These are phyloP conservation scores for Onychostruthus taczanowskii DNA, from an alignment of 2,113 vertebrate species.

Conservation along the genomic window DNA sequence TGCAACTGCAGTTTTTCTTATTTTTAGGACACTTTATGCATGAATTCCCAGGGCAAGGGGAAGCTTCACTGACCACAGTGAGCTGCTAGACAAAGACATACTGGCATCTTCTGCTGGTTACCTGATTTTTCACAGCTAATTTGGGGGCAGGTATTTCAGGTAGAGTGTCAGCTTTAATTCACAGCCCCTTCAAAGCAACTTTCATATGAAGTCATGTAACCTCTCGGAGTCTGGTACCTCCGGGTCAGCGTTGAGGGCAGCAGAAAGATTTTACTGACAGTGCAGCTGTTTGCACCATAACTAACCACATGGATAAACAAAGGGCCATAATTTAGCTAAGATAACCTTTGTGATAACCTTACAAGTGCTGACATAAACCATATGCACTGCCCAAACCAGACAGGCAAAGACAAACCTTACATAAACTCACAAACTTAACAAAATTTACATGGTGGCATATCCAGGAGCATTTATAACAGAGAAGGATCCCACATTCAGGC, in stretches of 20 bases:
- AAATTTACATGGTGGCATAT: background rate
- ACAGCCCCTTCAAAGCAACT: conserved; percentile 34
- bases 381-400: background rate
- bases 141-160: conserved; percentile 57
- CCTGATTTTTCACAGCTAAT: conserved; percentile 66
- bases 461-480: background rate
- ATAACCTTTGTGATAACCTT: conserved; percentile 59
- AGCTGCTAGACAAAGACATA: background rate
- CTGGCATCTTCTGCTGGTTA: background rate
- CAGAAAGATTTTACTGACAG: conserved; percentile 57
- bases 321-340: conserved; percentile 58
- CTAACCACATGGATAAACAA: conserved; percentile 60
- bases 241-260: conserved; percentile 54
- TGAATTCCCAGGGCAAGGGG: background rate
- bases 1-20: background rate
- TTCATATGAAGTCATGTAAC: background rate
- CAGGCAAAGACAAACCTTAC: background rate
- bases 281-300: conserved; percentile 54
- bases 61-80: conserved; percentile 28
- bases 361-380: conserved; percentile 58
- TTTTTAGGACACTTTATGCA: background rate
- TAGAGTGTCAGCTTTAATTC: conserved; percentile 61
- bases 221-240: conserved; percentile 21
- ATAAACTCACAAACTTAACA: background rate
- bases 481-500: background rate